These are phyloP conservation scores for Sylvicola fuscatus DNA, from an alignment of 2,888 invertebrate genomes.

Conservation along the genomic window DNA sequence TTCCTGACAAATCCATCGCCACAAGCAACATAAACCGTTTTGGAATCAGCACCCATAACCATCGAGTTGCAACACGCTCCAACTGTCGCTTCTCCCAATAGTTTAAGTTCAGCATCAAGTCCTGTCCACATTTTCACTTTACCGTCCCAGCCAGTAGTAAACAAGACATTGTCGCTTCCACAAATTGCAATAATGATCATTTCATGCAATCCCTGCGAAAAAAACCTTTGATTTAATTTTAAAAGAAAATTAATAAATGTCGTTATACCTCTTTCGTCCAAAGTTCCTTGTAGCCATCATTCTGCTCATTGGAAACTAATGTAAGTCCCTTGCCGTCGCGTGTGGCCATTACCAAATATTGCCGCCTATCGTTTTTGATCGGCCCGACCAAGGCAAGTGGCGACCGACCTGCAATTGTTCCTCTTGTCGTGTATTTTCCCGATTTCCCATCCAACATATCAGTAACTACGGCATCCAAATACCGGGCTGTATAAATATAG, in stretches of 20 bases:
- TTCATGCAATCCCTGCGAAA: slow-evolving; percentile 19
- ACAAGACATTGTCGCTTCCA: slow-evolving; percentile 15
- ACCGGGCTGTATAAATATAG: slow-evolving; percentile 21
- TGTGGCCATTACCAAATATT: slow-evolving; percentile 20
- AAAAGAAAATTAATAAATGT: background rate
- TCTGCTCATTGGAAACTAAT: slow-evolving; percentile 15
- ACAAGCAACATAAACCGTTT: slow-evolving; percentile 17
- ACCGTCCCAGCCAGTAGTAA: slow-evolving; percentile 23
- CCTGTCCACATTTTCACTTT: slow-evolving; percentile 22
- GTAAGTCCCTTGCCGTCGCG: slow-evolving; percentile 15
- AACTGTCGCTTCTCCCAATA: slow-evolving; percentile 15
- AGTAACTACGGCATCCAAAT: slow-evolving; percentile 21
- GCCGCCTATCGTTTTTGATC: slow-evolving; percentile 13
- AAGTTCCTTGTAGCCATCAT: slow-evolving; percentile 14
- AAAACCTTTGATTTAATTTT: background rate
- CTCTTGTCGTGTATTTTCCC: slow-evolving; percentile 21
- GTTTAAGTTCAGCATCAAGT: slow-evolving; percentile 10
- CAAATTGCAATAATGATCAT: slow-evolving; percentile 22
- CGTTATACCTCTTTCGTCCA: slow-evolving; percentile 12
- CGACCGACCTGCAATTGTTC: slow-evolving; percentile 20
- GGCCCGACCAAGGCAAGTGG: slow-evolving; percentile 20
- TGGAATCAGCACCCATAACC: slow-evolving; percentile 14
- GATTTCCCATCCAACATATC: slow-evolving; percentile 16
- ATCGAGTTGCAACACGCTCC: slow-evolving; percentile 19
- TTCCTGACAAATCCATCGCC: slow-evolving; percentile 16